Evolutionary conservation across 2,113 vertebrate species (phyloP), one percentile per base, ranked within the genome.

Genomic region (Ancistrus triradiatus): DNA sequence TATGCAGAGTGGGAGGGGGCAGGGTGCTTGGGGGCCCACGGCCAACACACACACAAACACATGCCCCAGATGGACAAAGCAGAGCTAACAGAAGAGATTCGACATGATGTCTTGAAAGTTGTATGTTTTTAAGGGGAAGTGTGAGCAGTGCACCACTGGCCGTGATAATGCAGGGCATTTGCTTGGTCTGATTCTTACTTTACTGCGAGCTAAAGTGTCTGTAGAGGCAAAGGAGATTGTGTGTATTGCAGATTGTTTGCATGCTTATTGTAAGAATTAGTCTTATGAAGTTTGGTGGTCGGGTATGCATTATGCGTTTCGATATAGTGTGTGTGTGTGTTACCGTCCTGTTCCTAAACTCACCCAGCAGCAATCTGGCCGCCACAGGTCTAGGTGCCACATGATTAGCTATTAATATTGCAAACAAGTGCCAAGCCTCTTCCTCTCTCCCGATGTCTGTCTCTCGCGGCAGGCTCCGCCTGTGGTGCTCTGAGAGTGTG

Each of bases 401-500:
- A 59, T 59, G 53, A 74, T 63, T 55, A 49, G 48, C 24, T 49
- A 70, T 74, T 64, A 62, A 63, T 58, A 58, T 43, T 46, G 46
- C 50, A 60, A 9, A 57, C 44, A n/a, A 59, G 47, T 57, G 44
- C 63, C 68, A 74, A 58, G 51, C 10, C 43, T 40, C 43, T 40
- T 52, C 37, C 31, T 53, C 62, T 58, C 6, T 59, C 55, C 55
- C 58, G 21, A 42, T 52, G 22, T 33, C 48, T 53, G 37, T 52
- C 53, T 59, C 59, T 27, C 31, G 43, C 55, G n/a, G 18, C 65
- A 65, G 53, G 70, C 80, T 74, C 78, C 73, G 73, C 78, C 80
- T 76, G 53, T 76, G 49, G 37, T 48, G 56, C 64, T 27, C 52
- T 43, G 50, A 71, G 74, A 68, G 62, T 51, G 63, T 66, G 67